Conservation (phyloP, 2,888 invertebrate species). For the Eulithis prunata region DNA sequence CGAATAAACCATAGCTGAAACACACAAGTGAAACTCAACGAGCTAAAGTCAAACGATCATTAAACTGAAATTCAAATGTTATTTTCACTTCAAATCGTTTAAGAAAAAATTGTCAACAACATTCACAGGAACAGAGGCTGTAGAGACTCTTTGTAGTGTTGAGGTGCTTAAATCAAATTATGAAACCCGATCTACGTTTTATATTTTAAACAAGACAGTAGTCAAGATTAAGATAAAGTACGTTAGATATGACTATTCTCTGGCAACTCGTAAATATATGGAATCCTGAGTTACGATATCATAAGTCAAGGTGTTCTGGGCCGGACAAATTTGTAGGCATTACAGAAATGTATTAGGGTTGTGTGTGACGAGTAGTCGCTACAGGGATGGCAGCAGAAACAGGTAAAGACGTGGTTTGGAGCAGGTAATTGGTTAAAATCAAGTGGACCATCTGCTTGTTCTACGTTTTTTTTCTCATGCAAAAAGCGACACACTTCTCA, state of each 20-base stretch:
- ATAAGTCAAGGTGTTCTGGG: constrained; percentile 48
- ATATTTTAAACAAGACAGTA: neutral
- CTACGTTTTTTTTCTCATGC: too few species aligned
- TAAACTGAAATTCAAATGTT: too few species aligned
- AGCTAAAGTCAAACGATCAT: too few species aligned
- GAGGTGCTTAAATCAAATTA: too few species aligned
- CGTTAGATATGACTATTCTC: constrained; percentile 4
- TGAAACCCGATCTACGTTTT: too few species aligned
- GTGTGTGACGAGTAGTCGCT: constrained; percentile 29
- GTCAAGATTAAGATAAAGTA: neutral
- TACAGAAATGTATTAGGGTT: constrained; percentile 61
- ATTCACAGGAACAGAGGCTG: too few species aligned
- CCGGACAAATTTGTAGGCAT: constrained; percentile 65
- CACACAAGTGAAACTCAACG: neutral
- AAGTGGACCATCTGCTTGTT: too few species aligned
- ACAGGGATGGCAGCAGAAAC: constrained; percentile 6
- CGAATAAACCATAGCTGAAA: neutral
- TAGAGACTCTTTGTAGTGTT: too few species aligned
- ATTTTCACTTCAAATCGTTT: too few species aligned
- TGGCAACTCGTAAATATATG: constrained; percentile 41
- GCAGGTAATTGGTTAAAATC: neutral
- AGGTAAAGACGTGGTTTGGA: neutral
- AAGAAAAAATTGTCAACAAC: too few species aligned
- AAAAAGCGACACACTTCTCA: too few species aligned
- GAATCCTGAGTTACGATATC: constrained; percentile 40